A percentile compares a stretch with the other conserved stretches of the same genome.
Evolutionary conservation across 2,888 invertebrate genomes (phyloP).

Genomic region (Coleophora deauratella): DNA sequence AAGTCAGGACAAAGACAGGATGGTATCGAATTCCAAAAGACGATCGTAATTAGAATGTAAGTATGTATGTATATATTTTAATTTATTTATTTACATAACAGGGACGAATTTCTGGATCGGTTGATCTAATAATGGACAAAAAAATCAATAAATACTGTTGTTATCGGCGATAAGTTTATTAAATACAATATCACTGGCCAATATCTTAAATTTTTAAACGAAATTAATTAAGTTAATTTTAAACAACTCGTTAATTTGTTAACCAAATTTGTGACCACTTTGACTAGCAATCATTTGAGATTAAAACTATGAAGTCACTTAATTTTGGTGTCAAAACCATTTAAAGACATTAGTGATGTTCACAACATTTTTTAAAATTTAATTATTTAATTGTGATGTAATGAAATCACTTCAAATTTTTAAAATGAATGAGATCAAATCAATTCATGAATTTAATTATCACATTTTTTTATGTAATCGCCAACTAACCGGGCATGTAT

Average conservation of each 20-base stretch:
- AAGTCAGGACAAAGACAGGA: too few relatives aligned
- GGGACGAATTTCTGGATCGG: slow-evolving; percentile 7
- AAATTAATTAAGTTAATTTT: background rate
- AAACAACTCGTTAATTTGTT: background rate
- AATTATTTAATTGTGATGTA: too few relatives aligned
- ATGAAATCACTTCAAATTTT: slow-evolving; percentile 4
- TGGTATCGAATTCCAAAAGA: too few relatives aligned
- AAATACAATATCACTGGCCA: slow-evolving; percentile 5
- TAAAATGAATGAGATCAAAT: slow-evolving; percentile 11
- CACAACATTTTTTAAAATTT: too few relatives aligned
- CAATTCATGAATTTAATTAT: slow-evolving; percentile 10
- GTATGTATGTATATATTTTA: too few relatives aligned
- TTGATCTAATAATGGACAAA: slow-evolving; percentile 1
- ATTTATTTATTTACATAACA: background rate
- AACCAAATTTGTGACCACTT: too few relatives aligned
- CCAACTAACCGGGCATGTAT: background rate
- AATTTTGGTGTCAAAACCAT: background rate
- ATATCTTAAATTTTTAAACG: background rate
- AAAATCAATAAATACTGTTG: too few relatives aligned
- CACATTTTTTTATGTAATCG: slow-evolving; percentile 7
- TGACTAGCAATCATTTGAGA: slow-evolving; percentile 9
- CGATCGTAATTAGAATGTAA: too few relatives aligned
- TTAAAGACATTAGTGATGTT: background rate
- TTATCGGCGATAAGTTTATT: background rate
- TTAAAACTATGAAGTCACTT: background rate